phyloP scores from a whole-genome alignment of 2,113 vertebrate species.

The Burhinus oedicnemus region DNA sequence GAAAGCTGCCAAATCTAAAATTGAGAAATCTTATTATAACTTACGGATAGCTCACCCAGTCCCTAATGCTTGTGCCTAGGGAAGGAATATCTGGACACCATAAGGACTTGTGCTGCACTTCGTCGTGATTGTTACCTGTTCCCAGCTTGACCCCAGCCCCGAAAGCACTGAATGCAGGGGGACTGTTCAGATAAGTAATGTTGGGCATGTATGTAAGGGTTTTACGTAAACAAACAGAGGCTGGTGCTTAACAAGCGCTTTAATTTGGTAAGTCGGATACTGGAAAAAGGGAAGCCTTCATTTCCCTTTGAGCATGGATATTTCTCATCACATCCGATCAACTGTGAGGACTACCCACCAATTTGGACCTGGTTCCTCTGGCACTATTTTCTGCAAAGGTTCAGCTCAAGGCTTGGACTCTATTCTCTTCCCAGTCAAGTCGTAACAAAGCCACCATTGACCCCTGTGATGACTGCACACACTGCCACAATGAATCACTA shows the following conservation, averaged over 20 bases:
- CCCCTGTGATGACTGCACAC: background rate
- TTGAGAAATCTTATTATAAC: background rate
- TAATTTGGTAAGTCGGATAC: background rate
- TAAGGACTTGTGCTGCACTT: background rate
- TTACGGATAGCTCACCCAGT: background rate
- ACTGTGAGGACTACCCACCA: background rate
- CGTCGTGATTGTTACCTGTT: background rate
- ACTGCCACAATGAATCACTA: background rate
- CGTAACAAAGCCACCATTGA: background rate
- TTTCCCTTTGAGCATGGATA: background rate
- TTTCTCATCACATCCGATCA: background rate
- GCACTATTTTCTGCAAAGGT: background rate
- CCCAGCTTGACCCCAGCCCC: background rate
- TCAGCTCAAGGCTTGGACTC: background rate
- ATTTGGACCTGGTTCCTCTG: background rate
- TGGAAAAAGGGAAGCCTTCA: background rate
- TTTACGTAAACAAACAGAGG: background rate
- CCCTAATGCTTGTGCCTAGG: background rate
- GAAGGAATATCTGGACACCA: background rate
- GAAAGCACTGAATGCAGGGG: background rate
- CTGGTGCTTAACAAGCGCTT: background rate
- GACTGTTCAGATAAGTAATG: background rate
- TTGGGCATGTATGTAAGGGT: background rate
- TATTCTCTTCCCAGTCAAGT: background rate
- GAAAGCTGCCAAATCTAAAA: constrained; percentile 5